Conservation (phyloP, 35 echinoderm and acorn worm species). For the Apostichopus japonicus region DNA sequence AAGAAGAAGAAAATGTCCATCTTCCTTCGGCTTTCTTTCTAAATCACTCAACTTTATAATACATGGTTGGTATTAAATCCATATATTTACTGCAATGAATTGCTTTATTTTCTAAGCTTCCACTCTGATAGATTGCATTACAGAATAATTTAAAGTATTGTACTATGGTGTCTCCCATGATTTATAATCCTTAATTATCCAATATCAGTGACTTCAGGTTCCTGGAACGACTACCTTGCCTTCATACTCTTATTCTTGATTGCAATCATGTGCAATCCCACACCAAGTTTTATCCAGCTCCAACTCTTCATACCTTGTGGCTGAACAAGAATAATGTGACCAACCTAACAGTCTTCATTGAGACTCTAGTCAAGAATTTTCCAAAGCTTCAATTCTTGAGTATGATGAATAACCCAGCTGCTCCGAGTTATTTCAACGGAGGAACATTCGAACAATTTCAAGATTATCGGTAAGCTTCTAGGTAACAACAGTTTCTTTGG, state of each 20-base stretch:
- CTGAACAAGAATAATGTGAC: conserved; percentile 84
- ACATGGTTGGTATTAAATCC: too few relatives aligned
- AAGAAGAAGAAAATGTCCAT: too few relatives aligned
- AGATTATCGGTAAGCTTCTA: conserved; percentile 80
- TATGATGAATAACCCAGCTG: conserved; percentile 98
- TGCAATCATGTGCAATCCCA: conserved; percentile 90
- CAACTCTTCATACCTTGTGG: conserved; percentile 75
- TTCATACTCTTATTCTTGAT: conserved; percentile 92
- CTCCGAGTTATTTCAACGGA: conserved; percentile 96
- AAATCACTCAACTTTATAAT: too few relatives aligned
- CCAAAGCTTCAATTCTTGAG: conserved; percentile 82
- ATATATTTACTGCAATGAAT: too few relatives aligned
- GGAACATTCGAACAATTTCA: conserved; percentile 88
- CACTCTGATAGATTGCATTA: too few relatives aligned
- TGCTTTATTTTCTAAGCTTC: too few relatives aligned
- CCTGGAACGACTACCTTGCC: conserved; percentile 62
- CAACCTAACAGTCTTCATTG: conserved; percentile 89
- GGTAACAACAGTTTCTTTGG: neutral
- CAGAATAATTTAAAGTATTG: neutral
- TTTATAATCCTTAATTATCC: conserved; percentile 11
- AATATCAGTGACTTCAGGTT: conserved; percentile 84
- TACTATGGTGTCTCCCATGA: neutral
- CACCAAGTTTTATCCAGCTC: conserved; percentile 76
- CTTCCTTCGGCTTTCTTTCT: too few relatives aligned
- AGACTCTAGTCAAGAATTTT: conserved; percentile 65